Evolutionary conservation across 2,113 vertebrate species (phyloP).

Genomic region (Cnemophilus loriae): DNA sequence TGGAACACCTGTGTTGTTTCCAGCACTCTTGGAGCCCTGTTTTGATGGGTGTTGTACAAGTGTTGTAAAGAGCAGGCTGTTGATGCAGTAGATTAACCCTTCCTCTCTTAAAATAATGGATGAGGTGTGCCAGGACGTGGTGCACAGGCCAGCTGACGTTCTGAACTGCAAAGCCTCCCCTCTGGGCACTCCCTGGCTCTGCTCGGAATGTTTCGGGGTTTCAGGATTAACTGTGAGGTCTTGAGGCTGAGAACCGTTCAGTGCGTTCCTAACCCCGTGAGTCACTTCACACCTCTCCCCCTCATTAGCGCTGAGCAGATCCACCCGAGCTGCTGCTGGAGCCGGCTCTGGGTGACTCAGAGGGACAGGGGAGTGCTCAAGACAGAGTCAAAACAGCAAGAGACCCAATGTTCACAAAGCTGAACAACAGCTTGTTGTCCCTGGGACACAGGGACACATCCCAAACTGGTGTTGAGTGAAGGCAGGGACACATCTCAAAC

Average conservation of each 20-base stretch:
- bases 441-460: neutral
- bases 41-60: neutral
- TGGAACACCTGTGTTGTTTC: neutral
- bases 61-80: neutral
- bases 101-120: rapidly evolving
- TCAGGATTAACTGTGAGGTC: neutral
- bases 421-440: too few species aligned
- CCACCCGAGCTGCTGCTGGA: neutral
- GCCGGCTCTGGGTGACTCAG: neutral
- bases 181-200: neutral
- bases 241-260: neutral
- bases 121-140: neutral
- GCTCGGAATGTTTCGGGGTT: neutral
- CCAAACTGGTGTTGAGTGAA: neutral
- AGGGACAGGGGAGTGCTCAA: rapidly evolving
- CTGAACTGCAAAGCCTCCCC: neutral
- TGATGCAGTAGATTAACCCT: neutral
- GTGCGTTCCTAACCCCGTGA: neutral
- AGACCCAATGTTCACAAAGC: rapidly evolving
- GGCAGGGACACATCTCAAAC: neutral
- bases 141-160: neutral
- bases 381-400: neutral
- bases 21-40: neutral
- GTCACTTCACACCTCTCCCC: neutral
- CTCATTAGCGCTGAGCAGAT: neutral